These are phyloP conservation scores for Amblyopsis rosae DNA, from an alignment of 2,113 vertebrate genomes.

Conservation along the genomic window DNA sequence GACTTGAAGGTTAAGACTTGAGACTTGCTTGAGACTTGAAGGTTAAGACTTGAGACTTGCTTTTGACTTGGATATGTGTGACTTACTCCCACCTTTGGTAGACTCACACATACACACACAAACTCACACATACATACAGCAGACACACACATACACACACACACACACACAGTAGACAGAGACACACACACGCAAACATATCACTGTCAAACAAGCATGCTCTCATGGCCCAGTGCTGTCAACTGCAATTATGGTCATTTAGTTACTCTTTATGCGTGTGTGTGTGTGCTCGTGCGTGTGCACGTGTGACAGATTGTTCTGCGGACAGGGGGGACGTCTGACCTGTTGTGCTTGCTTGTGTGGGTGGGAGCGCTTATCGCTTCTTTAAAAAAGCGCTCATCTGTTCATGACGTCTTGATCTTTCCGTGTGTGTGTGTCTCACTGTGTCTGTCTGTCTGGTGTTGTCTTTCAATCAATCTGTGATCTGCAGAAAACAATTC, in stretches of 20 bases:
- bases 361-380: not conserved
- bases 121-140: too few species aligned
- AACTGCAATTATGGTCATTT: slow-evolving; percentile 66
- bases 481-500: too few species aligned
- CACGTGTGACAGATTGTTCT: slow-evolving; percentile 31
- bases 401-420: slow-evolving; percentile 20
- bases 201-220: slow-evolving; percentile 47
- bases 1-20: too few species aligned
- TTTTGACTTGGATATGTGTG: too few species aligned
- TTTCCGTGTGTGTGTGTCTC: not conserved
- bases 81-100: too few species aligned
- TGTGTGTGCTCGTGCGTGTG: not conserved
- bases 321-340: not conserved
- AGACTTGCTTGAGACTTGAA: too few species aligned
- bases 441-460: not conserved
- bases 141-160: slow-evolving; percentile 17
- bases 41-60: too few species aligned
- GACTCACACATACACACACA: too few species aligned
- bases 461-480: not conserved
- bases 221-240: slow-evolving; percentile 52
- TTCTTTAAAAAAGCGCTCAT: not conserved
- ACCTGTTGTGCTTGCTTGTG: not conserved
- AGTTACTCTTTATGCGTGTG: slow-evolving; percentile 34
- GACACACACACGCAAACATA: slow-evolving; percentile 8
- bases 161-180: slow-evolving; percentile 7